Evolutionary conservation across 2,888 invertebrate species (phyloP), one percentile per base, ranked within the genome.

Genomic region (Esperia sulphurella): DNA sequence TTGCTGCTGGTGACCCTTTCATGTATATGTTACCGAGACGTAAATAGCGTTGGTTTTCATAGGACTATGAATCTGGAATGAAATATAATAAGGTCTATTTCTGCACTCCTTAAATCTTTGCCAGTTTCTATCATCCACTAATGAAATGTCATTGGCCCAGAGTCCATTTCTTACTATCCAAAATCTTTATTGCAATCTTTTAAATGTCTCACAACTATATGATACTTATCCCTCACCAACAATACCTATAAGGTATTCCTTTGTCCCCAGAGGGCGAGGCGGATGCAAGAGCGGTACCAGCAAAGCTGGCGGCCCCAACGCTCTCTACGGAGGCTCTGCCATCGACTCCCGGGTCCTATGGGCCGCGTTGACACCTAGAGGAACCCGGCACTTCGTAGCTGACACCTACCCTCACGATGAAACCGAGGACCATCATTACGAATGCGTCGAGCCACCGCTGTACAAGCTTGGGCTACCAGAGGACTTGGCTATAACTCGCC

Each of bases 331-430:
- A 1, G 82, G 85, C 43, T 82, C 92, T 12, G 91, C 92, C 14
- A 90, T 92, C 10, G 94, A 94, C 68, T 93, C 93, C 3, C 90
- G 94, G 7, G 92, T 94, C 1, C 90, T 95, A 41, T 96, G 96
- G 96, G 96, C 96, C 0, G 95, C 96, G 0, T 80, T 96, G 8
- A 96, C 96, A 0, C 96, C 96, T 0, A 91, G 95, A 14, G 95
- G 95, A 10, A 95, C 95, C 0, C 91, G 95, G 14, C 95, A 96
- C 77, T 95, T 94, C 72, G 92, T 94, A 48, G 92, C 93, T 0
- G 92, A 92, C 71, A 92, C 91, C 28, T 92, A 92, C 73, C 92
- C 92, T 0, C 89, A 91, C 52, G 92, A 93, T 63, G 92, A 91
- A 57, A 85, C 87, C 3, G 92, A 93, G 54, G 91, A 94, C 69